phyloP scores from a whole-genome alignment of 2,888 invertebrate genomes.

The Synanthedon myopaeformis region DNA sequence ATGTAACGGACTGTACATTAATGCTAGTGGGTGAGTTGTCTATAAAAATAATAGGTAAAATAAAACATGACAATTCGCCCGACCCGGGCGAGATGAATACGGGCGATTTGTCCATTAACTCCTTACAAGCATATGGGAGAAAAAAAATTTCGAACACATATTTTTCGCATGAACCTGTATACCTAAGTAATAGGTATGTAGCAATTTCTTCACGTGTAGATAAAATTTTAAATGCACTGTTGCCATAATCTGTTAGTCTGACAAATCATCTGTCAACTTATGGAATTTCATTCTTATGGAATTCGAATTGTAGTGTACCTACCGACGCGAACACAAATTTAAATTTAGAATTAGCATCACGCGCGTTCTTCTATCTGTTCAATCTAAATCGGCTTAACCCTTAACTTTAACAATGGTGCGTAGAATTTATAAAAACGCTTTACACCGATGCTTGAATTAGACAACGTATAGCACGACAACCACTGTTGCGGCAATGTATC shows the following conservation, averaged over 20 bases:
- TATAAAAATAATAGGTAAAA: too few relatives aligned
- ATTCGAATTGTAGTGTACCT: slow-evolving; percentile 31
- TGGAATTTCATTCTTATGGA: slow-evolving; percentile 28
- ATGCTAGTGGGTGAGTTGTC: too few relatives aligned
- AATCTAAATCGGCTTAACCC: slow-evolving; percentile 61
- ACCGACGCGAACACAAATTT: slow-evolving; percentile 31
- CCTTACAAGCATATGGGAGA: too few relatives aligned
- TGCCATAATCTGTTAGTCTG: slow-evolving; percentile 14
- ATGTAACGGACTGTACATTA: too few relatives aligned
- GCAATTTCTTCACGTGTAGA: too few relatives aligned
- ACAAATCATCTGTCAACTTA: slow-evolving; percentile 23
- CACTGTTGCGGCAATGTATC: slow-evolving; percentile 27
- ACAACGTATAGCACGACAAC: slow-evolving; percentile 1
- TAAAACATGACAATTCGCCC: too few relatives aligned
- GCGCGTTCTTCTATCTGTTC: slow-evolving; percentile 38
- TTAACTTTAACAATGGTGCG: slow-evolving; percentile 22
- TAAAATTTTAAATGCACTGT: slow-evolving; percentile 1
- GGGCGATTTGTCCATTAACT: too few relatives aligned
- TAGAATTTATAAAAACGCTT: slow-evolving; percentile 12
- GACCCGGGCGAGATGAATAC: too few relatives aligned
- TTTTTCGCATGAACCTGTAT: too few relatives aligned
- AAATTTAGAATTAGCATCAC: slow-evolving; percentile 55
- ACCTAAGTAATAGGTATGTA: too few relatives aligned
- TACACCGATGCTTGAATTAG: slow-evolving; percentile 14
- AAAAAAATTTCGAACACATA: too few relatives aligned